Percentiles rank a stretch among this genome's conserved stretches.
These are phyloP conservation scores for Sylvicola cinctus DNA, from an alignment of 2,888 invertebrate genomes.

Conservation along the genomic window DNA sequence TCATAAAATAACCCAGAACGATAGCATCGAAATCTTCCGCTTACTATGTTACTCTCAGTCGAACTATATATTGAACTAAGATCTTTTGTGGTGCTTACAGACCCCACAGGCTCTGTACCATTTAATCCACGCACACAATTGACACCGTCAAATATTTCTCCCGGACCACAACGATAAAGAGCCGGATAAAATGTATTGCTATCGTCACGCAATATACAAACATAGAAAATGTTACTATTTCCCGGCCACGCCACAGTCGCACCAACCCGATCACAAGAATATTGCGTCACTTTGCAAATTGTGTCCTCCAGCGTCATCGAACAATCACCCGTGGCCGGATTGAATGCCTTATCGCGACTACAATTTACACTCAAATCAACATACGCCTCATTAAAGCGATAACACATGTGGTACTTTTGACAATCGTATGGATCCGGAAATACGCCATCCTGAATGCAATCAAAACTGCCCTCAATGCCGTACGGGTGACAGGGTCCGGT, in stretches of 20 bases:
- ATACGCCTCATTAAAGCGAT: conserved; percentile 15
- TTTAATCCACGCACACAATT: conserved; percentile 9
- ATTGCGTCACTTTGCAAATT: conserved; percentile 17
- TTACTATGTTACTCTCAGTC: conserved; percentile 5
- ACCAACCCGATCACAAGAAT: conserved; percentile 17
- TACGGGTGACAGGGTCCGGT: conserved; percentile 24
- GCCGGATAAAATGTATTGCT: conserved; percentile 19
- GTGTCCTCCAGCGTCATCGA: conserved; percentile 14
- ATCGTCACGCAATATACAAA: conserved; percentile 21
- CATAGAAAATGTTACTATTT: conserved; percentile 22
- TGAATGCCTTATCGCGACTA: conserved; percentile 19
- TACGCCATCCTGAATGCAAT: conserved; percentile 21
- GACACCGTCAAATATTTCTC: conserved; percentile 18
- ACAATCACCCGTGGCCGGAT: conserved; percentile 20
- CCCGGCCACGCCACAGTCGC: conserved; percentile 20
- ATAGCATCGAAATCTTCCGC: conserved; percentile 6
- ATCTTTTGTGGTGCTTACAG: too few relatives aligned
- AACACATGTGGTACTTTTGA: conserved; percentile 24
- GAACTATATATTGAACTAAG: too few relatives aligned
- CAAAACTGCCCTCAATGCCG: conserved; percentile 21
- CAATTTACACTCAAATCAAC: conserved; percentile 22
- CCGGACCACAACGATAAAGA: conserved; percentile 20
- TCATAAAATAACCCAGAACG: conserved; percentile 15
- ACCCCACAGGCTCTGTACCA: too few relatives aligned
- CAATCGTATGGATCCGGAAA: conserved; percentile 26